These are phyloP conservation scores for Anolis sagrei DNA, from an alignment of 2,113 vertebrate genomes.

Conservation along the genomic window DNA sequence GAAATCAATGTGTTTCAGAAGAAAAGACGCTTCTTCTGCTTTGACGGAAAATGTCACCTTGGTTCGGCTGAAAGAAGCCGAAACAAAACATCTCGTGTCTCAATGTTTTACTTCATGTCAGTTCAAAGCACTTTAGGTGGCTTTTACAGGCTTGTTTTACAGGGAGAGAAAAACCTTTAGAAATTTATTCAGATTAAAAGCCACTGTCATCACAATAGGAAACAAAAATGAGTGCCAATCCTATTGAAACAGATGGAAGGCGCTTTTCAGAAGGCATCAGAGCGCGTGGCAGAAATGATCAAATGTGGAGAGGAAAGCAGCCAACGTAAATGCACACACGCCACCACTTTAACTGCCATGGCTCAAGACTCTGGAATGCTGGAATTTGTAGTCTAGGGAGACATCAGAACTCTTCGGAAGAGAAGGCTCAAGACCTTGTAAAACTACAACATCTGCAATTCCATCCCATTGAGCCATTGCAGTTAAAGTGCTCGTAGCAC, in stretches of 20 bases:
- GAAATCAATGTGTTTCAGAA: not conserved
- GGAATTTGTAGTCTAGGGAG: no score
- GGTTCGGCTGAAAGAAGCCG: not conserved
- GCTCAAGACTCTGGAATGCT: no score
- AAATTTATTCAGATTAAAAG: not conserved
- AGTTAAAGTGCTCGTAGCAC: no score
- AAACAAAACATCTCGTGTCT: conserved; percentile 21
- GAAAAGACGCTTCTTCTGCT: not conserved
- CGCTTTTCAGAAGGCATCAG: not conserved
- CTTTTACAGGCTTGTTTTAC: conserved; percentile 19
- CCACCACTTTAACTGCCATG: no score
- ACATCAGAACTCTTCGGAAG: no score
- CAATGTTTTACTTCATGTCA: conserved; percentile 32
- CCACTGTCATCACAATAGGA: not conserved
- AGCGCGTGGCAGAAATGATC: not conserved
- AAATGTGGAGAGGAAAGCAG: not conserved
- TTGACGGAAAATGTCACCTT: conserved; percentile 21
- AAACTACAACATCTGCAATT: no score
- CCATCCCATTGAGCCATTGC: no score
- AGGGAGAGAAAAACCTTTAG: not conserved
- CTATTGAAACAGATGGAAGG: not conserved
- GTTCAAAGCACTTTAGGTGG: conserved; percentile 3
- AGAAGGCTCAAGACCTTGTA: no score
- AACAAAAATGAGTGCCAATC: not conserved
- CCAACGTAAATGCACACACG: not conserved